Evolutionary conservation across 1,140 invertebrate species (phyloP).

Genomic region (Magallana angulata): DNA sequence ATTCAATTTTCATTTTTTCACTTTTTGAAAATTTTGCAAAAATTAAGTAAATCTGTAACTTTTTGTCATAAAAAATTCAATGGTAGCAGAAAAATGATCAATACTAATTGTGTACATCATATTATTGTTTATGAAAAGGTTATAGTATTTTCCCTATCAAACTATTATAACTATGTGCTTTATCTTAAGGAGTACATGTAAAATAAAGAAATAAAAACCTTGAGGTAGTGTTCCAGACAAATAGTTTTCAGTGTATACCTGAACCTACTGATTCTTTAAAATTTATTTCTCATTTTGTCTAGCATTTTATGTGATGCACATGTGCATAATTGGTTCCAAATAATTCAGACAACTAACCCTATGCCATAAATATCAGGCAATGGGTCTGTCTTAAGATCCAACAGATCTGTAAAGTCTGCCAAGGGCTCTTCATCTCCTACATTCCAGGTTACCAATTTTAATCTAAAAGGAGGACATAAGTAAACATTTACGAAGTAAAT

Average conservation of each 20-base stretch:
- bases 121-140: no score
- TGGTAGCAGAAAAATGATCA: no score
- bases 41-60: no score
- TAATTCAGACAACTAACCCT: slow-evolving; percentile 59
- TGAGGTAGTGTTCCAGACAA: neutral
- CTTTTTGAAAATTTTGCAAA: no score
- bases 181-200: neutral
- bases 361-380: slow-evolving; percentile 66
- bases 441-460: slow-evolving; percentile 71
- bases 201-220: neutral
- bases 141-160: no score
- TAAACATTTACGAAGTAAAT: no score
- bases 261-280: no score
- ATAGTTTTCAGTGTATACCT: neutral
- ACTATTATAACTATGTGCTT: no score
- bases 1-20: no score
- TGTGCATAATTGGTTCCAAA: neutral
- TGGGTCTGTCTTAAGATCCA: slow-evolving; percentile 51
- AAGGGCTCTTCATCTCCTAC: slow-evolving; percentile 60
- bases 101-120: no score
- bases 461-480: slow-evolving; percentile 49
- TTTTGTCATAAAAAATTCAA: no score
- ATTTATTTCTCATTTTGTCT: no score
- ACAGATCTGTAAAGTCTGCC: slow-evolving; percentile 54
- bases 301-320: neutral